Percentiles rank a stretch among this genome's conserved stretches.
These are phyloP conservation scores for Yponomeuta malinellus DNA, from an alignment of 2,888 invertebrate species.

Conservation along the genomic window DNA sequence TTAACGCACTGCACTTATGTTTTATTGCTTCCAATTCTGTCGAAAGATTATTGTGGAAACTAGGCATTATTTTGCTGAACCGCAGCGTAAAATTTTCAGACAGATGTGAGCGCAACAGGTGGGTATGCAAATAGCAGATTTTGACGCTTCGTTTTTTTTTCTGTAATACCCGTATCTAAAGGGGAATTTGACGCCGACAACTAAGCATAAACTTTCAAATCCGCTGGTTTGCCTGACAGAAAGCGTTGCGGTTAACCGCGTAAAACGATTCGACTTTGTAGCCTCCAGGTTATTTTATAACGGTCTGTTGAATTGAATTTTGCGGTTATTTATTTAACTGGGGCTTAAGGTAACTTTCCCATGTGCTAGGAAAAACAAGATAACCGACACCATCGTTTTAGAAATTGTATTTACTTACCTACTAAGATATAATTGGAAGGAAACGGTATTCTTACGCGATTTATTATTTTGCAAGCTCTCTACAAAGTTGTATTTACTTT, in stretches of 20 bases:
- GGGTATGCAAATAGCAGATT: constrained; percentile 44
- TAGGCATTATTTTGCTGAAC: constrained; percentile 5
- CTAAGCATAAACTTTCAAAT: constrained; percentile 63
- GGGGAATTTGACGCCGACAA: constrained; percentile 43
- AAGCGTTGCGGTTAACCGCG: constrained; percentile 68
- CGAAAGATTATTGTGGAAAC: constrained; percentile 1
- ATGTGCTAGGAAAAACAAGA: constrained; percentile 1
- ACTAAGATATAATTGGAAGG: too few relatives aligned
- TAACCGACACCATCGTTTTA: neutral
- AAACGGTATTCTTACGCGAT: too few relatives aligned
- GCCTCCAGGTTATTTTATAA: constrained; percentile 71
- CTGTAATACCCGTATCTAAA: constrained; percentile 41
- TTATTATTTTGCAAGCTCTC: too few relatives aligned
- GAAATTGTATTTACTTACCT: too few relatives aligned
- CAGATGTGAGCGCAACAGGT: constrained; percentile 39
- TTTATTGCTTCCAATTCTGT: constrained; percentile 19
- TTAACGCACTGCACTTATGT: constrained; percentile 14
- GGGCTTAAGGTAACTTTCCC: constrained; percentile 36
- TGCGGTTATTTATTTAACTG: constrained; percentile 74
- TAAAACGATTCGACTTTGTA: constrained; percentile 71
- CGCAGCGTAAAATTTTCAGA: constrained; percentile 14
- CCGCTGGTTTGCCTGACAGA: constrained; percentile 62
- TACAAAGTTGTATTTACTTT: too few relatives aligned
- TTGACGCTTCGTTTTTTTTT: constrained; percentile 37
- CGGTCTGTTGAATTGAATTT: constrained; percentile 73